These are phyloP conservation scores for Tilapia sparmanii DNA, from an alignment of 2,113 vertebrate species.

Conservation along the genomic window DNA sequence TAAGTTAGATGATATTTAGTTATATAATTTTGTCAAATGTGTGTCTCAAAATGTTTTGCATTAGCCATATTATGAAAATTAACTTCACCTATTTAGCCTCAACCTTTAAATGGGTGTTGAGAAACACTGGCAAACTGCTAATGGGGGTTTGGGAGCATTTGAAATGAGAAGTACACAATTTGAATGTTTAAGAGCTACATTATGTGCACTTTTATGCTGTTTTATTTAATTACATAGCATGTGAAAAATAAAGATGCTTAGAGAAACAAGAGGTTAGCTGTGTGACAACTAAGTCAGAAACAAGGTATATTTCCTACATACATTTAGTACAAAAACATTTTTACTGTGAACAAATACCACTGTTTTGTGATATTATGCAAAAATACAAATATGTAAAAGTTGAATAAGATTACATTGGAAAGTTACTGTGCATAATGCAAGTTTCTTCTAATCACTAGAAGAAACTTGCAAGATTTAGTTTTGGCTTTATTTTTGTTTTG, in stretches of 20 bases:
- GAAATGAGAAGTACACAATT: background rate
- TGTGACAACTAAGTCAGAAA: background rate
- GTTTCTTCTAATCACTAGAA: background rate
- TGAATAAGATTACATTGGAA: background rate
- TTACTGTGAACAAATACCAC: background rate
- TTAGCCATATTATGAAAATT: background rate
- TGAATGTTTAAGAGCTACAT: background rate
- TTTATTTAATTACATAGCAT: background rate
- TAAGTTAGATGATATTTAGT: accelerated
- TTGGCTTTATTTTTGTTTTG: background rate
- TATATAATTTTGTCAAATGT: background rate
- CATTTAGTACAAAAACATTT: background rate
- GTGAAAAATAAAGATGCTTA: background rate
- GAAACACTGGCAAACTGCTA: background rate
- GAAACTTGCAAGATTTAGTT: background rate
- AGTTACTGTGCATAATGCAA: accelerated
- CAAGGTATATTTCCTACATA: accelerated
- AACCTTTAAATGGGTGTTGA: background rate
- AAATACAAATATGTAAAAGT: background rate
- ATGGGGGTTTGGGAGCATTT: background rate
- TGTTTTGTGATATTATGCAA: background rate
- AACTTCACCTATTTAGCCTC: background rate
- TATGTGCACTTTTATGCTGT: background rate
- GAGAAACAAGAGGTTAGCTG: background rate
- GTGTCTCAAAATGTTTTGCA: background rate